These are phyloP conservation scores for Melanostoma scalare DNA, from an alignment of 2,888 invertebrate genomes.

Conservation along the genomic window DNA sequence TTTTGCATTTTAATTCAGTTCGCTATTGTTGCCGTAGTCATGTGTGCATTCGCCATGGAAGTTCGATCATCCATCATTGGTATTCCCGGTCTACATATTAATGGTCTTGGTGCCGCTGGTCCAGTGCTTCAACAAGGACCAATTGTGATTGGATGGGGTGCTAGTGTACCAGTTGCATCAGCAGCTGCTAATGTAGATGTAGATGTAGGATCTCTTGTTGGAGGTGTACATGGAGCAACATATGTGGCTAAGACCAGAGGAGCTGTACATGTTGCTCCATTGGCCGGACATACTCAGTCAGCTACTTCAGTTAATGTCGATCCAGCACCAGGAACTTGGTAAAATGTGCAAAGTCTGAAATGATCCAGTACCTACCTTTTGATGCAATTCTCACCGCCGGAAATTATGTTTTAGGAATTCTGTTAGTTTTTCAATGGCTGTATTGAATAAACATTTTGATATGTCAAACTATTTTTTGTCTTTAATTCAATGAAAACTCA, in stretches of 20 bases:
- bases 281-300: conserved; percentile 78
- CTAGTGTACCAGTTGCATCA: conserved; percentile 33
- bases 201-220: conserved; percentile 49
- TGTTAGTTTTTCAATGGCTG: no score
- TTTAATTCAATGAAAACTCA: no score
- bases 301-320: conserved; percentile 78
- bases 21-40: conserved; percentile 78
- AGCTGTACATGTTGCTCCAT: conserved; percentile 78
- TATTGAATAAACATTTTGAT: no score
- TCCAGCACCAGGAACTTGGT: conserved; percentile 78
- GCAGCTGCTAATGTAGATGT: conserved; percentile 31
- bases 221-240: conserved; percentile 76
- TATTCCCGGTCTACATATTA: conserved; percentile 1
- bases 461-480: no score
- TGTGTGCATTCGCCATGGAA: conserved; percentile 79
- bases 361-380: no score
- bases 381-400: no score
- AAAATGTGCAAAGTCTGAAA: conserved; percentile 4
- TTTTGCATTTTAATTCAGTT: conserved; percentile 75
- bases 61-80: conserved; percentile 78
- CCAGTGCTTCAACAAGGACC: conserved; percentile 47
- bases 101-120: conserved; percentile 24
- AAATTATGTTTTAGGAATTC: no score
- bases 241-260: conserved; percentile 79
- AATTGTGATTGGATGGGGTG: conserved; percentile 37